Evolutionary conservation across 2,888 invertebrate genomes (phyloP).

Genomic region (Agrochola lota): DNA sequence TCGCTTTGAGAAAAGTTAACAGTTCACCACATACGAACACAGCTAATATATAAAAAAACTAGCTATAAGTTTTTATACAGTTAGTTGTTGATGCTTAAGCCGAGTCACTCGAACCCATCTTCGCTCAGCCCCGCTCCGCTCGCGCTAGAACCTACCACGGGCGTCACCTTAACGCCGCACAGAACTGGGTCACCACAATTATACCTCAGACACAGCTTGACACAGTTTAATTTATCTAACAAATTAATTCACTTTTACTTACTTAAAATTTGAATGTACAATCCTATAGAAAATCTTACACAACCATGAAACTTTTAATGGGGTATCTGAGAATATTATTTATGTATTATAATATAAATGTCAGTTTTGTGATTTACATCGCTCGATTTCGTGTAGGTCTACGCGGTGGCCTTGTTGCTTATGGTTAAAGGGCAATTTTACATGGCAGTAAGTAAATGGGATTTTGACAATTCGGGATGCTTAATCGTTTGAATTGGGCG

Average conservation of each 20-base stretch:
- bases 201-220: conserved; percentile 77
- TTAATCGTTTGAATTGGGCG: conserved; percentile 26
- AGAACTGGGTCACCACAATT: conserved; percentile 84
- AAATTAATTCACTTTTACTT: conserved; percentile 78
- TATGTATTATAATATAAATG: conserved; percentile 63
- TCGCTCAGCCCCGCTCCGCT: conserved; percentile 31
- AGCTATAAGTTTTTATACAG: not conserved
- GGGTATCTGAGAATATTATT: conserved; percentile 56
- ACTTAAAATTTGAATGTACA: conserved; percentile 66
- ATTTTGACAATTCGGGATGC: conserved; percentile 31
- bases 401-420: conserved; percentile 31
- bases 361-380: conserved; percentile 59
- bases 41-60: not conserved
- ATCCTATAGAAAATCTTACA: conserved; percentile 51
- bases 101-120: not conserved
- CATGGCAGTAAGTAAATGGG: conserved; percentile 20
- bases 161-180: conserved; percentile 64
- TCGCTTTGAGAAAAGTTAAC: not conserved
- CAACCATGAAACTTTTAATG: conserved; percentile 56
- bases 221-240: conserved; percentile 80
- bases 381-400: conserved; percentile 41
- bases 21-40: not conserved
- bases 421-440: conserved; percentile 27
- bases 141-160: conserved; percentile 13
- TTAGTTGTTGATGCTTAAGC: not conserved